Evolutionary conservation across 2,797 vertebrate species (phyloP).

Genomic region (Leptodactylus fallax): DNA sequence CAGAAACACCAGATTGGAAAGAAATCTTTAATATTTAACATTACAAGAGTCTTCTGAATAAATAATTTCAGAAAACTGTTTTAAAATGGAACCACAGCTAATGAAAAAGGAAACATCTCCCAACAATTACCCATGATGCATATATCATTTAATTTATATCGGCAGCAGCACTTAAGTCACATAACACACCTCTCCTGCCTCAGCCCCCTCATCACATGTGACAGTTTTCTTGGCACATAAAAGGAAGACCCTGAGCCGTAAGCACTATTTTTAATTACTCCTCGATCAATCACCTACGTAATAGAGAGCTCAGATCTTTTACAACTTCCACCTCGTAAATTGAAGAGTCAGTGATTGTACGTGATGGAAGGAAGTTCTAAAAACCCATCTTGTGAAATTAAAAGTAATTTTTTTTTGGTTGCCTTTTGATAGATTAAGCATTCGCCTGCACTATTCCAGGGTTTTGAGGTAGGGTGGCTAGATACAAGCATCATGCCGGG

Average conservation of each 20-base stretch:
- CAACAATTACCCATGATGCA: too few relatives aligned
- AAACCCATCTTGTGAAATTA: neutral
- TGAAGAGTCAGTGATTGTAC: constrained; percentile 1
- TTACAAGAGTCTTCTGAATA: too few relatives aligned
- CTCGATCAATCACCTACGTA: constrained; percentile 32
- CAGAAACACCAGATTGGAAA: too few relatives aligned
- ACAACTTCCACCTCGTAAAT: constrained; percentile 24
- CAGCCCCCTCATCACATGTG: constrained; percentile 18
- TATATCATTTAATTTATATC: neutral
- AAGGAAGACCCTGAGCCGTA: constrained; percentile 17
- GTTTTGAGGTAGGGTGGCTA: constrained; percentile 6
- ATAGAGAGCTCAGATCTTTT: constrained; percentile 39
- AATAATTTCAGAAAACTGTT: too few relatives aligned
- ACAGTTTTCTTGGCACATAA: constrained; percentile 26
- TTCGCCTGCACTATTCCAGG: constrained; percentile 10
- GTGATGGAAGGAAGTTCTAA: neutral
- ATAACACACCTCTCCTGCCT: neutral
- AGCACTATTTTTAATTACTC: constrained; percentile 45
- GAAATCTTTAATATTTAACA: too few relatives aligned
- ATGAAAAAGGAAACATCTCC: too few relatives aligned
- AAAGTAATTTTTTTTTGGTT: constrained; percentile 11
- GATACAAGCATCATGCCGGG: constrained; percentile 25
- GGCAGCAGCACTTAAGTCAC: neutral
- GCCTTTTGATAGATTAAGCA: neutral
- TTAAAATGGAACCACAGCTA: too few relatives aligned